Conservation (phyloP, 1,140 invertebrate genomes). For the Xylocopa sonorina region DNA sequence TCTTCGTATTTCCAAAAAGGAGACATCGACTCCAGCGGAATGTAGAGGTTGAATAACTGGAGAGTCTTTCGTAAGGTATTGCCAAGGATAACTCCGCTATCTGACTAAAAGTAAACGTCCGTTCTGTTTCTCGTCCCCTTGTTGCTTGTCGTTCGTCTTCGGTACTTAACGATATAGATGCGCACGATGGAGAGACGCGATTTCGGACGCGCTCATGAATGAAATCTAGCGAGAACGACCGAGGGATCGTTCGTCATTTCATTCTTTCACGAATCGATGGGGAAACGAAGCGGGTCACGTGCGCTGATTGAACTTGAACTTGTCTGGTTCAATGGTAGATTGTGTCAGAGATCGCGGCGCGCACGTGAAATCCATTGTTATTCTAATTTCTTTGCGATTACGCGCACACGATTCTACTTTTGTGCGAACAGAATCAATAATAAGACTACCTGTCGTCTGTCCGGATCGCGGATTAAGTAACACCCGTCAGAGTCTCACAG, state of each 20-base stretch:
- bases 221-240: background rate
- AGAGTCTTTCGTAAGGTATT: too few species aligned
- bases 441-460: background rate
- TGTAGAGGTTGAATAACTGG: too few species aligned
- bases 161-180: too few species aligned
- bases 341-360: background rate
- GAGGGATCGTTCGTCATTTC: background rate
- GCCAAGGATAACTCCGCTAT: too few species aligned
- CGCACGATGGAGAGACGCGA: too few species aligned
- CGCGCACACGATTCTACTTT: background rate
- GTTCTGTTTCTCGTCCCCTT: too few species aligned
- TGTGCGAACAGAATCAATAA: conserved; percentile 35
- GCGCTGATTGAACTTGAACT: conserved; percentile 57
- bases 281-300: conserved; percentile 20
- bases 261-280: background rate
- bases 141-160: too few species aligned
- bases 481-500: background rate
- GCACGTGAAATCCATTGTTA: conserved; percentile 36
- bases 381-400: conserved; percentile 32
- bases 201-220: background rate
- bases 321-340: conserved; percentile 2
- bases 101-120: too few species aligned
- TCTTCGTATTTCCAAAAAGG: background rate
- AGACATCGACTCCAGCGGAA: too few species aligned
- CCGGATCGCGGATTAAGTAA: background rate